Evolutionary conservation across 2,797 vertebrate genomes (phyloP).

Genomic region (Microctenopoma lineatum): DNA sequence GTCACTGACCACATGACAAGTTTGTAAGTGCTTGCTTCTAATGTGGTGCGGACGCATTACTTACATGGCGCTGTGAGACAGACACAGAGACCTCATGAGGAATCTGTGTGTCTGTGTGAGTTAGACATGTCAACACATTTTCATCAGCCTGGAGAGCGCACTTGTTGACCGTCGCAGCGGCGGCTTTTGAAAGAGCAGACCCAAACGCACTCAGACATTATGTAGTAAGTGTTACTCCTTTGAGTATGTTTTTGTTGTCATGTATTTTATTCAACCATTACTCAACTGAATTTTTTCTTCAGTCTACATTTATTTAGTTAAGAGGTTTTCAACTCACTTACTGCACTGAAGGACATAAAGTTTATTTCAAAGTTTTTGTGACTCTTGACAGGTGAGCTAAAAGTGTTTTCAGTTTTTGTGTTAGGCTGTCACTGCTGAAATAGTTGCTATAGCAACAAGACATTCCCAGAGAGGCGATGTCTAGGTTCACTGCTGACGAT

Average conservation of each 20-base stretch:
- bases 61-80: constrained; percentile 9
- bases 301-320: not conserved
- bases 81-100: constrained; percentile 27
- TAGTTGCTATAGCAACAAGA: constrained; percentile 74
- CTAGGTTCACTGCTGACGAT: constrained; percentile 19
- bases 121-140: constrained; percentile 74
- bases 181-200: constrained; percentile 35
- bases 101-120: constrained; percentile 54
- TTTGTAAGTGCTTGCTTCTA: constrained; percentile 12
- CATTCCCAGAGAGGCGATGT: constrained; percentile 55
- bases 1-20: constrained; percentile 14
- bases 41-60: constrained; percentile 13
- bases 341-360: not conserved
- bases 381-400: not conserved
- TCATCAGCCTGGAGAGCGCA: constrained; percentile 66
- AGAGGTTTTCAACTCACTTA: not conserved
- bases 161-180: constrained; percentile 52
- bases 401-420: constrained; percentile 1
- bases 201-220: constrained; percentile 7
- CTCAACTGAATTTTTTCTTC: not conserved
- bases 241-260: not conserved
- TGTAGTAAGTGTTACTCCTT: not conserved
- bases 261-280: not conserved
- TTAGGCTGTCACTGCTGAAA: constrained; percentile 43
- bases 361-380: constrained; percentile 3